phyloP scores from a whole-genome alignment of 2,797 vertebrate genomes.

The Peromyscus melanophrys region DNA sequence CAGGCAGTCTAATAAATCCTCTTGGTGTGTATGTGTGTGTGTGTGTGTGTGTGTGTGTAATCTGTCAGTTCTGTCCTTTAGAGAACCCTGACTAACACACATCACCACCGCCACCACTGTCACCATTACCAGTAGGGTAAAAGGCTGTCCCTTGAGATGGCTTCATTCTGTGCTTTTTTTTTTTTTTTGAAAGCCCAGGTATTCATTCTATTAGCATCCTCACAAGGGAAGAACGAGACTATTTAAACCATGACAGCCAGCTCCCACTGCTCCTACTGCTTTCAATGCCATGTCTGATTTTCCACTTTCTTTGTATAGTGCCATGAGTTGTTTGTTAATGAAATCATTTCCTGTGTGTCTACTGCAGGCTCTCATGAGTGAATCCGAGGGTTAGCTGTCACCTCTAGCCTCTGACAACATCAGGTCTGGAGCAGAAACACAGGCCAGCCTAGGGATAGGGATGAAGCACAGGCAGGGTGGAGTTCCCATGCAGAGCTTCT shows the following conservation, averaged over 20 bases:
- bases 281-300: not conserved
- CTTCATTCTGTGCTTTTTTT: not conserved
- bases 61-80: not conserved
- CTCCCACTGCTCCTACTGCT: too few species aligned
- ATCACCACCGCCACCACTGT: too few species aligned
- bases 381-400: not conserved
- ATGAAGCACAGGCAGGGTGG: not conserved
- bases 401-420: not conserved
- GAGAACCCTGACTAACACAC: too few species aligned
- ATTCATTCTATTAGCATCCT: not conserved
- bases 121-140: not conserved
- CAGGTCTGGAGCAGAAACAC: rapidly evolving
- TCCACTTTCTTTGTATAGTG: not conserved
- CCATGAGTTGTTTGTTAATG: not conserved
- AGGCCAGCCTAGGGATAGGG: rapidly evolving
- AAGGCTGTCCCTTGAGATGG: not conserved
- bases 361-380: conserved; percentile 42
- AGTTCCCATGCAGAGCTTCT: rapidly evolving
- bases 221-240: not conserved
- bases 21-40: too few species aligned
- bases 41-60: not conserved
- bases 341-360: conserved; percentile 51
- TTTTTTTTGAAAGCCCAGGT: not conserved
- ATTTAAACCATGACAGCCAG: not conserved
- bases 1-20: not conserved